Conservation (phyloP, 2,797 vertebrate genomes). For the Bradypus variegatus region DNA sequence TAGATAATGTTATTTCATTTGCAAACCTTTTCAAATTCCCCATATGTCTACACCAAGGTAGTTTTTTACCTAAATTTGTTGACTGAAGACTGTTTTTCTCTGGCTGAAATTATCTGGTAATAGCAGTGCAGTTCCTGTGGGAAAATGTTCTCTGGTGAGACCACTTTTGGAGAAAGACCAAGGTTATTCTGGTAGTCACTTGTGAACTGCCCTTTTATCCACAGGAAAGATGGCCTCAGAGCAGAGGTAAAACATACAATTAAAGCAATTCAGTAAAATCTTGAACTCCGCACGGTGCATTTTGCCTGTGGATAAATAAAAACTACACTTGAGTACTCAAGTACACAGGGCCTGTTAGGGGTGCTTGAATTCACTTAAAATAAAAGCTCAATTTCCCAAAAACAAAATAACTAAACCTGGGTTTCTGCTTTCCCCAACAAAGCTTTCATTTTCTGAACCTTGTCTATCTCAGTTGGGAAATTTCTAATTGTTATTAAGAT, state of each 20-base stretch:
- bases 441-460: neutral
- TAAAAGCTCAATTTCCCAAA: neutral
- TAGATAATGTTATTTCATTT: neutral
- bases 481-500: neutral
- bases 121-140: neutral
- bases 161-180: neutral
- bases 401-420: neutral
- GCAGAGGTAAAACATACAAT: neutral
- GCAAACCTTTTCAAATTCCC: neutral
- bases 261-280: neutral
- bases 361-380: neutral
- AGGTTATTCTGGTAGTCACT: neutral
- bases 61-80: neutral
- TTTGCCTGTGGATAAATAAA: neutral
- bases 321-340: accelerated
- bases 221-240: neutral
- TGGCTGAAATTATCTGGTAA: neutral
- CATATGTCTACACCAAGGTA: neutral
- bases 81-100: neutral
- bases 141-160: neutral
- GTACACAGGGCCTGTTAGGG: neutral
- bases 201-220: neutral
- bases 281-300: neutral
- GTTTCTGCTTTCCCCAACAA: neutral
- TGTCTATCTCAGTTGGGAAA: neutral